Conservation (phyloP, 2,888 invertebrate genomes). For the Leistus spinibarbis region DNA sequence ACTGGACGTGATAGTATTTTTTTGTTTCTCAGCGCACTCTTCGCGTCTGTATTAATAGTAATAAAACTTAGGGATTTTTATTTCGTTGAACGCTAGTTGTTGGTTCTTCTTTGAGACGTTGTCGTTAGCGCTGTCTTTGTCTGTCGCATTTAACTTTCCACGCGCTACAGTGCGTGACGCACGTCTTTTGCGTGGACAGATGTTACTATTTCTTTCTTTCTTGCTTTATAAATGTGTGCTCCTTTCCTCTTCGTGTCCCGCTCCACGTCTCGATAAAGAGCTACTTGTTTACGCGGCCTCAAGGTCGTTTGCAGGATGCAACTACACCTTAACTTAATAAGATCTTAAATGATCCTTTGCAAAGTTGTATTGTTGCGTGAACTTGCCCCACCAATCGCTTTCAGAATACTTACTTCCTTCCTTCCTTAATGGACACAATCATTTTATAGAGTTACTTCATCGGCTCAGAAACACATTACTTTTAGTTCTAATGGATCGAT, state of each 20-base stretch:
- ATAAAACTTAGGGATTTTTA: conserved; percentile 22
- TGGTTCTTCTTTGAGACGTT: not conserved
- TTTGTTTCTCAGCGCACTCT: not conserved
- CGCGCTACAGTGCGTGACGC: not conserved
- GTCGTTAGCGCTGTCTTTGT: conserved; percentile 1
- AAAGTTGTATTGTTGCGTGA: not conserved
- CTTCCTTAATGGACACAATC: too few relatives aligned
- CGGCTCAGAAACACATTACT: too few relatives aligned
- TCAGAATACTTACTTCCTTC: too few relatives aligned
- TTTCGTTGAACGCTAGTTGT: not conserved
- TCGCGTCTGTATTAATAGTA: conserved; percentile 20
- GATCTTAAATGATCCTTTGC: not conserved
- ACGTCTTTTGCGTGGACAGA: not conserved
- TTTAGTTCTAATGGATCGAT: too few relatives aligned
- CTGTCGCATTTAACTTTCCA: not conserved
- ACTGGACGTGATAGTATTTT: conserved; percentile 32
- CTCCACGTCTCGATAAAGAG: not conserved
- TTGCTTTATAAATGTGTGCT: not conserved
- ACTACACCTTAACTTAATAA: not conserved
- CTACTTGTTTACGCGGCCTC: not conserved
- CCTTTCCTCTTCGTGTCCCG: not conserved
- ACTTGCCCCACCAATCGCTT: not conserved
- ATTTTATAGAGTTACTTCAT: too few relatives aligned
- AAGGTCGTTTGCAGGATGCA: not conserved
- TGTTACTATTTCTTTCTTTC: not conserved